Evolutionary conservation across 2,797 vertebrate species (phyloP), one percentile per base, ranked within the genome.

Genomic region (Lates japonicus): DNA sequence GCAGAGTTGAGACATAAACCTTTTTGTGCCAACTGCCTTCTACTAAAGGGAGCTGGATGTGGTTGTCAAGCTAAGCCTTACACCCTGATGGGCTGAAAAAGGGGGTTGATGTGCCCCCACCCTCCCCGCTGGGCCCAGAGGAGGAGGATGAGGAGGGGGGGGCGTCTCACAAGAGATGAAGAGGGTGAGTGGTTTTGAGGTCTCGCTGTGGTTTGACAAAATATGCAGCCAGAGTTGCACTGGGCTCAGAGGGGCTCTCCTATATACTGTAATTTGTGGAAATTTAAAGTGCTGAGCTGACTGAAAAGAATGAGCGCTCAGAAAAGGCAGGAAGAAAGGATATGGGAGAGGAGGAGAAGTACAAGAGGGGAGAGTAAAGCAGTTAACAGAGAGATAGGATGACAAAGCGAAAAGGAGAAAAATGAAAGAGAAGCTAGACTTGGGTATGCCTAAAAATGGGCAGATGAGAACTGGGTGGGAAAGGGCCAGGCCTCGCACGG

Each of bases 381-480:
- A 8, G 67, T 54, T 68, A 51, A 64, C 49, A 39, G 57, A 42
- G 76, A 49, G 60, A 58, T 65, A 68, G 60, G 61, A 77, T 79
- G 85, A 89, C 84, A 88, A 70, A 70, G 74, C 59, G 61, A 65
- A 72, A 85, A 74, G 76, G 77, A 82, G 78, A 74, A 78, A 88
- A 76, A 83, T 22, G 52, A 71, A 87, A 76, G 74, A 76, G 73
- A 76, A 77, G 81, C 81, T 59, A 71, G 76, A 48, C 75, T 82
- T 46, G 52, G 22, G 57, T 78, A 88, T 94, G 95, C 81, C 95
- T 95, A 94, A 94, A 95, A 93, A 95, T 92, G 94, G 94, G 80
- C 91, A 93, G 85, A 88, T 79, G 84, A 83, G 91, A 89, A 84
- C 74, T 84, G 92, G 88, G 90, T 86, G 91, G 90, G 85, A 92